These are phyloP conservation scores for Venturia canescens DNA, from an alignment of 1,140 invertebrate species.

Conservation along the genomic window DNA sequence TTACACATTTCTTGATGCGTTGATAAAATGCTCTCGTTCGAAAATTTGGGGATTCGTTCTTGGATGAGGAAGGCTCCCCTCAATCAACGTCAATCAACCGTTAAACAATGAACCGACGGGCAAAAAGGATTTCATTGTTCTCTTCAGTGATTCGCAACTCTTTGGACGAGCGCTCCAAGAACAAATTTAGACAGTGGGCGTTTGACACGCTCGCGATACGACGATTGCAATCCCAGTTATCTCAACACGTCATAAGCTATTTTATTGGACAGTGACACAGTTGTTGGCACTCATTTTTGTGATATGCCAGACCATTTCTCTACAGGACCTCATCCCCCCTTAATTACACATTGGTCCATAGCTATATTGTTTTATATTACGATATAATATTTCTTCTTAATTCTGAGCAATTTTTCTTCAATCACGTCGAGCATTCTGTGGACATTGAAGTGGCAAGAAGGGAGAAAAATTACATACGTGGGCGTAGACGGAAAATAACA, in stretches of 20 bases:
- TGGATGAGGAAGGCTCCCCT: conserved; percentile 60
- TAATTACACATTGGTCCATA: not conserved
- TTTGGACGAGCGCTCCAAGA: conserved; percentile 58
- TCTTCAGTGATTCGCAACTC: not conserved
- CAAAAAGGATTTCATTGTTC: conserved; percentile 75
- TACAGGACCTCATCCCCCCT: not conserved
- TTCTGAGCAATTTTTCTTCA: not conserved
- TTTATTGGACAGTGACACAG: not conserved
- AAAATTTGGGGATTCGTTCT: not conserved
- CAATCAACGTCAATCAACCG: conserved; percentile 74
- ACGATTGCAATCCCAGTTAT: conserved; percentile 13
- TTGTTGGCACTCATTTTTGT: not conserved
- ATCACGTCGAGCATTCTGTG: not conserved
- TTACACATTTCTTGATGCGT: conserved; percentile 17
- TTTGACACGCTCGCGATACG: not conserved
- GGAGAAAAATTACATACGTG: not conserved
- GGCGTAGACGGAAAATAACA: not conserved
- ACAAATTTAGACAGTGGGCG: conserved; percentile 60
- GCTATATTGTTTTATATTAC: not conserved
- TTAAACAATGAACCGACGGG: conserved; percentile 71
- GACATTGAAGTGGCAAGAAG: not conserved
- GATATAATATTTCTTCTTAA: too few relatives aligned
- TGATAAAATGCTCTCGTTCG: conserved; percentile 62
- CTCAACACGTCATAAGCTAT: not conserved
- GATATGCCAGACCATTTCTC: not conserved